A percentile compares a stretch with the other conserved stretches of the same genome.
Conservation (phyloP, 92 coral and sea anemone genomes). For the Epizoanthus illoricatus region DNA sequence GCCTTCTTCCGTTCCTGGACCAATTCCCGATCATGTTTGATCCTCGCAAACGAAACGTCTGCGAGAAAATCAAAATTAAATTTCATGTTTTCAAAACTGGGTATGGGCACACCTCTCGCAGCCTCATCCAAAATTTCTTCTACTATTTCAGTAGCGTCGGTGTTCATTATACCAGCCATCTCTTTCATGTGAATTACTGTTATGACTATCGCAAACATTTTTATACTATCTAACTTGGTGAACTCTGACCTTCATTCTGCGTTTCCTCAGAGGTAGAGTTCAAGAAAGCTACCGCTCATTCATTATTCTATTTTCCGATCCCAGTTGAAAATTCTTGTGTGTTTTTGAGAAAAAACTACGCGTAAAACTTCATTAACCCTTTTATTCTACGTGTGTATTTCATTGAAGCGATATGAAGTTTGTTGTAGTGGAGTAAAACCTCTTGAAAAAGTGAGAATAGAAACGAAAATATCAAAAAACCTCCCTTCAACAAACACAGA, state of each 20-base stretch:
- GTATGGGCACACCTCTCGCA: background rate
- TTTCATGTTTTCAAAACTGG: background rate
- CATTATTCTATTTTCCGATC: background rate
- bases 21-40: background rate
- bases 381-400: background rate
- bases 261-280: constrained; percentile 5
- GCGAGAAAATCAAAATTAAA: constrained; percentile 7
- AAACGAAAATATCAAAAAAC: background rate
- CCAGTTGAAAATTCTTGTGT: background rate
- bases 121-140: background rate
- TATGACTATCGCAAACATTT: background rate
- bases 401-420: background rate
- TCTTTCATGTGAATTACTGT: background rate
- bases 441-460: background rate
- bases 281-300: constrained; percentile 8
- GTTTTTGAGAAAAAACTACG: background rate
- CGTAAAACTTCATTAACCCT: background rate
- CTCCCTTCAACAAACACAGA: too few species aligned
- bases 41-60: background rate
- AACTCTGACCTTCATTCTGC: background rate
- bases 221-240: background rate
- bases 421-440: background rate
- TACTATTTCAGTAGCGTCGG: background rate
- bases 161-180: constrained; percentile 12
- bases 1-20: background rate